These are phyloP conservation scores for Celastrina argiolus DNA, from an alignment of 2,888 invertebrate species.

Conservation along the genomic window DNA sequence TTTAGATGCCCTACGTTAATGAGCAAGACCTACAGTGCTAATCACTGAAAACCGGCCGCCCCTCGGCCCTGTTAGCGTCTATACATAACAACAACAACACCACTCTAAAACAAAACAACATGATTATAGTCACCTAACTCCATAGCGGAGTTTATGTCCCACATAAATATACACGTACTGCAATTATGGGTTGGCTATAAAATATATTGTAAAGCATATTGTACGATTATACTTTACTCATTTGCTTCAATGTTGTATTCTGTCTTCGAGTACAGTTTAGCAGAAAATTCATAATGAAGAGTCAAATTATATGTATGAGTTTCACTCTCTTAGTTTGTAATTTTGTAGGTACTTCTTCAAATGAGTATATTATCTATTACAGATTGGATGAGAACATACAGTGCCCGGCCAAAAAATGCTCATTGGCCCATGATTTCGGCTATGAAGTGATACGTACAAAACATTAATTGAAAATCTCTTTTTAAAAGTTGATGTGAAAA, in stretches of 20 bases:
- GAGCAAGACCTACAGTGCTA: conserved; percentile 70
- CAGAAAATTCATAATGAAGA: not conserved
- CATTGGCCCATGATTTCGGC: no score
- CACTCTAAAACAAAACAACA: conserved; percentile 38
- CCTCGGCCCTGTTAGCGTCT: conserved; percentile 45
- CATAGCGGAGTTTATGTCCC: conserved; percentile 40
- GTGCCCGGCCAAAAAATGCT: no score
- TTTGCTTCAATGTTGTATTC: conserved; percentile 39
- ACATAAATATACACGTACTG: conserved; percentile 36
- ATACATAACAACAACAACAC: conserved; percentile 27
- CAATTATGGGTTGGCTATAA: conserved; percentile 38
- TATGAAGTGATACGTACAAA: no score
- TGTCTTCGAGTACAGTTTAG: conserved; percentile 28
- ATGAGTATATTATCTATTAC: no score
- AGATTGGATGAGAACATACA: no score
- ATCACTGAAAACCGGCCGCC: conserved; percentile 72
- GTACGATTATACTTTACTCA: conserved; percentile 44
- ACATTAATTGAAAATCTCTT: no score
- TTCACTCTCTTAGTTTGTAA: not conserved
- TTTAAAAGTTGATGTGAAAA: no score
- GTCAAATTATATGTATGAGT: not conserved
- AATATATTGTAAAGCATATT: conserved; percentile 48
- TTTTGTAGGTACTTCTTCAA: not conserved
- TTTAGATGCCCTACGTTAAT: conserved; percentile 70
- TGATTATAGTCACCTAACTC: conserved; percentile 40